Conservation (phyloP, 1,140 invertebrate genomes). For the Drosophila repleta region DNA sequence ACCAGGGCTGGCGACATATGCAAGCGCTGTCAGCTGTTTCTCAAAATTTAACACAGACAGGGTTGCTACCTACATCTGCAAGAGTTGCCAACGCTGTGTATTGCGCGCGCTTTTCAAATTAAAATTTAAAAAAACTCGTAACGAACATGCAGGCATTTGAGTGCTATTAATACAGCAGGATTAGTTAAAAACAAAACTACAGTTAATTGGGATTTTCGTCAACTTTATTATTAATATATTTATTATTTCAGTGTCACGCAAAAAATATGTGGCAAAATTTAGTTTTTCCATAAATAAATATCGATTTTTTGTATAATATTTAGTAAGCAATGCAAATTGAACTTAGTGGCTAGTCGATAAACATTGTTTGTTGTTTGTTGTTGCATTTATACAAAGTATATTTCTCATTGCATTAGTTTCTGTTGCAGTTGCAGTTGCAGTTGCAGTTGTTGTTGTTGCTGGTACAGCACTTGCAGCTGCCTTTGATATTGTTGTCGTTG, state of each 20-base stretch:
- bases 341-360: conserved; percentile 54
- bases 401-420: conserved; percentile 17
- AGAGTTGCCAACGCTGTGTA: not conserved
- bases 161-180: conserved; percentile 47
- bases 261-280: conserved; percentile 72
- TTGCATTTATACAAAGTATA: conserved; percentile 41
- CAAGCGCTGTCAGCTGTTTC: too few species aligned
- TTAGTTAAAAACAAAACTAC: conserved; percentile 64
- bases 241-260: conserved; percentile 54
- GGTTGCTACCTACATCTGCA: not conserved
- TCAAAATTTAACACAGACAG: not conserved
- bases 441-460: conserved; percentile 29
- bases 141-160: conserved; percentile 8
- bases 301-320: conserved; percentile 44
- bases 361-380: conserved; percentile 23
- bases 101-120: conserved; percentile 2
- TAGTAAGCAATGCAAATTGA: conserved; percentile 68
- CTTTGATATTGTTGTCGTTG: conserved; percentile 24
- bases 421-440: conserved; percentile 23
- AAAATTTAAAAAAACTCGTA: too few species aligned
- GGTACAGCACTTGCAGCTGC: conserved; percentile 15
- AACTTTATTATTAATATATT: conserved; percentile 68
- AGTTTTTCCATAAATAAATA: conserved; percentile 46
- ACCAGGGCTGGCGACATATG: too few species aligned
- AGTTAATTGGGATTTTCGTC: conserved; percentile 55